Evolutionary conservation across 2,797 vertebrate genomes (phyloP).

Genomic region (Prionace glauca): DNA sequence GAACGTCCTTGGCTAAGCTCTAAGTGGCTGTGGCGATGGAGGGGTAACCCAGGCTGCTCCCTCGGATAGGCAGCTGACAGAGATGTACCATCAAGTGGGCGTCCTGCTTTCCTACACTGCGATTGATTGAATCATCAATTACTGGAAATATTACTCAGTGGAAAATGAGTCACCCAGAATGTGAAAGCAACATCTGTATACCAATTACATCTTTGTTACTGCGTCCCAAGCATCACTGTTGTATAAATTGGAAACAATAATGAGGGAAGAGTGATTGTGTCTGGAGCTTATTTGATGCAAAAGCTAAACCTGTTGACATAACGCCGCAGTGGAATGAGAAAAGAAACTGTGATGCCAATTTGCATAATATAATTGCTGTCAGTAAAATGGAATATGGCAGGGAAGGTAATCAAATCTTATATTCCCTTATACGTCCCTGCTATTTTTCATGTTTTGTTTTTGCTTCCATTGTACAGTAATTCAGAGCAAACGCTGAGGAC

Average conservation of each 20-base stretch:
- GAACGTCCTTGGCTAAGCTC: slow-evolving; percentile 61
- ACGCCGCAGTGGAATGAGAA: neutral
- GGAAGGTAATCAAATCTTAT: neutral
- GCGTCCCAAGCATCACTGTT: neutral
- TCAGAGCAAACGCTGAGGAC: neutral
- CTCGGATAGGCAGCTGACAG: neutral
- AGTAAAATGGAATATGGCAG: neutral
- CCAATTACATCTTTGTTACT: neutral
- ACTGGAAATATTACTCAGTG: neutral
- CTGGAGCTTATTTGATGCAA: neutral
- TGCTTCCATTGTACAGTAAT: neutral
- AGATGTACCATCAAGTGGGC: neutral
- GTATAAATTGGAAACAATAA: neutral
- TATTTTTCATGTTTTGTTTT: neutral
- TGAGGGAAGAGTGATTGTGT: neutral
- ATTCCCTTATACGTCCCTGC: neutral
- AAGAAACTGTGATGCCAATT: neutral
- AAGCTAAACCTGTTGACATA: neutral
- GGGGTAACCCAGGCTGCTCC: neutral
- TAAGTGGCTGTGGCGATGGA: slow-evolving; percentile 43
- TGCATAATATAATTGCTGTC: neutral
- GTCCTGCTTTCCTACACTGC: neutral
- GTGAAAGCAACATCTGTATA: neutral
- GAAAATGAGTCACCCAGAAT: neutral
- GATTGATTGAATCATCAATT: neutral